Conservation (phyloP, 2,888 invertebrate species). For the Volucella inflata region DNA sequence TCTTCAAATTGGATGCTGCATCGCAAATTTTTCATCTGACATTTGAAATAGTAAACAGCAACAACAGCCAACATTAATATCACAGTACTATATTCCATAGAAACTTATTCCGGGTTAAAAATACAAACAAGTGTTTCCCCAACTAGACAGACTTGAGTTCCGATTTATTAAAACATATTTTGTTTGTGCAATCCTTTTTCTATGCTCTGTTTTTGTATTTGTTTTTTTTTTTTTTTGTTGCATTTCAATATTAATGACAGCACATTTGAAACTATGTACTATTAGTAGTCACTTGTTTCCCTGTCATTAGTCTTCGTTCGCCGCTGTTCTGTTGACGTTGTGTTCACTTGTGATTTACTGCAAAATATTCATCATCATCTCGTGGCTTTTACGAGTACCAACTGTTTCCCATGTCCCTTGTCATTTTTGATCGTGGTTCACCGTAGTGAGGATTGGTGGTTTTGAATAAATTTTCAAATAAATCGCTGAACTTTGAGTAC, state of each 20-base stretch:
- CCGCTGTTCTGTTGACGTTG: slow-evolving; percentile 46
- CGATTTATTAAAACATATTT: slow-evolving; percentile 58
- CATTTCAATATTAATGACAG: slow-evolving; percentile 56
- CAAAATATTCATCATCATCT: slow-evolving; percentile 65
- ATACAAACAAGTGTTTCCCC: slow-evolving; percentile 3
- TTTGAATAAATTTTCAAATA: slow-evolving; percentile 35
- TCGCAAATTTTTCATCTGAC: slow-evolving; percentile 57
- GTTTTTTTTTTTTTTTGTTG: not conserved
- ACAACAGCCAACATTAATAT: no score
- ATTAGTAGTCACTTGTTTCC: slow-evolving; percentile 68
- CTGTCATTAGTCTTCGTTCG: slow-evolving; percentile 66
- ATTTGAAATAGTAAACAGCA: slow-evolving; percentile 13
- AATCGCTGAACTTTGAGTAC: slow-evolving; percentile 60
- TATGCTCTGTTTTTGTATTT: not conserved
- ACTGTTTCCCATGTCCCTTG: slow-evolving; percentile 4
- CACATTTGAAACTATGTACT: slow-evolving; percentile 64
- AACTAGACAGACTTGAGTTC: slow-evolving; percentile 6
- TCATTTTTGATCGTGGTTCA: not conserved
- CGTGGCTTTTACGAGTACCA: slow-evolving; percentile 52
- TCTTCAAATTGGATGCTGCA: slow-evolving; percentile 31
- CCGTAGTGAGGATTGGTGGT: slow-evolving; percentile 25
- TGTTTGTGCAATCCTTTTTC: not conserved
- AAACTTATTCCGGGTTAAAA: not conserved
- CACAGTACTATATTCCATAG: not conserved
- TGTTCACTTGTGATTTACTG: slow-evolving; percentile 60